Evolutionary conservation across 1,140 invertebrate genomes (phyloP), one percentile per base, ranked within the genome.

Genomic region (Aphis gossypii): DNA sequence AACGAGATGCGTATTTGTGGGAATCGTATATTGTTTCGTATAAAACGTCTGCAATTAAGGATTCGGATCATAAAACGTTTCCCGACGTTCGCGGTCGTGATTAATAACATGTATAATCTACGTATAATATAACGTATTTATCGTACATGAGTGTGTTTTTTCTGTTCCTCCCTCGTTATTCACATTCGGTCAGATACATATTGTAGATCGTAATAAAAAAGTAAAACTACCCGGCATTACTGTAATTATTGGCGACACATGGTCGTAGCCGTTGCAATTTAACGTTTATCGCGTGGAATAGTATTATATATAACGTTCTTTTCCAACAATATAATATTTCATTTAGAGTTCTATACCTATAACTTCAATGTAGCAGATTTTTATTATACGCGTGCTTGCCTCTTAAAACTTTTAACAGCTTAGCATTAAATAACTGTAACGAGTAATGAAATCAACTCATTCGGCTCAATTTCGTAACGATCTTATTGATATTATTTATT

Each of bases 221-320:
- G 8, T 82, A 38, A 38, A 83, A 23, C 76, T 83, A 83, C 76
- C 76, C 18, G 21, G 35, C 6, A 23, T 38, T 23, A 35, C 76
- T 83, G 35, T 35, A 83, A 76, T 76, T 83, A 83, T 83, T 83
- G 76, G 76, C 76, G 76, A 83, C 76, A 83, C 35, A 83, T 83
- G 60, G 60, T n/a, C 30, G n/a, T 76, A 35, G 20, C 18, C 20
- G 76, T 18, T 21, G 21, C 35, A 35, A 9, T 38, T 82, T 38
- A 83, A 83, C 35, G 76, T 83, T 38, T 23, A 38, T 18, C 60
- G 14, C 1, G 60, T 60, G 25, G 11, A 18, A 76, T 35, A n/a
- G 30, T 76, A 30, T 14, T 11, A 14, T 76, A 76, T 30, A 30
- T 23, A 60, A 14, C 60, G 14, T 76, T 76, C 9, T 76, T n/a